Evolutionary conservation across 2,797 vertebrate genomes (phyloP), one percentile per base, ranked within the genome.

Genomic region (Lemur catta): DNA sequence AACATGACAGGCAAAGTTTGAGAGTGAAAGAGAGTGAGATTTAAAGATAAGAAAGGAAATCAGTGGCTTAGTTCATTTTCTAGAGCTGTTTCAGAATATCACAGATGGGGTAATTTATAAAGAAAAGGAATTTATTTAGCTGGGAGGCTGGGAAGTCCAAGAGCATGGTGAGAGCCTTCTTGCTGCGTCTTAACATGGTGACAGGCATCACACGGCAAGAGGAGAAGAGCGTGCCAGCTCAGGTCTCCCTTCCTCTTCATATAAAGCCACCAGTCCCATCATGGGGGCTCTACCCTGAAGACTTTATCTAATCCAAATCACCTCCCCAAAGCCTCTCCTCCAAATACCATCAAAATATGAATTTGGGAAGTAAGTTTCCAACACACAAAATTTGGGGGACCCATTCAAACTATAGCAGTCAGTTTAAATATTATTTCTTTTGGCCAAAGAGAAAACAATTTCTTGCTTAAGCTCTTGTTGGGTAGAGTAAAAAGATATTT

Each of bases 391-490:
- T 38, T 38, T 35, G 50, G n/a, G 50, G 22, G 50, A 55, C n/a
- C 24, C 22, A 38, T 35, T 52, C 50, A 79, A 55, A 79, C 76
- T 12, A 17, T 9, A 79, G n/a, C 76, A 79, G 79, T 30, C 61
- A 63, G 30, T 84, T 91, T 93, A 94, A 92, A 95, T 95, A 57
- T 43, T 67, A 76, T 79, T 94, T 95, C 92, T 6, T 86, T 96
- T 88, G 76, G 71, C 89, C 28, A 38, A 22, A 93, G 55, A 15
- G 8, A 15, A 88, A 89, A 75, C 61, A 94, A 59, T 92, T 82
- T 95, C 67, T 91, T 91, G 76, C 50, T 84, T 86, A 93, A 86
- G 28, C 24, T 91, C 80, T 95, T 80, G 35, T 95, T 94, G 82
- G 69, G 9, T 75, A 91, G 71, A 93, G 38, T 97, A 65, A 93